A percentile compares a stretch with the other conserved stretches of the same genome.
Conservation (phyloP, 2,797 vertebrate species). For the Labeo calbasu region DNA sequence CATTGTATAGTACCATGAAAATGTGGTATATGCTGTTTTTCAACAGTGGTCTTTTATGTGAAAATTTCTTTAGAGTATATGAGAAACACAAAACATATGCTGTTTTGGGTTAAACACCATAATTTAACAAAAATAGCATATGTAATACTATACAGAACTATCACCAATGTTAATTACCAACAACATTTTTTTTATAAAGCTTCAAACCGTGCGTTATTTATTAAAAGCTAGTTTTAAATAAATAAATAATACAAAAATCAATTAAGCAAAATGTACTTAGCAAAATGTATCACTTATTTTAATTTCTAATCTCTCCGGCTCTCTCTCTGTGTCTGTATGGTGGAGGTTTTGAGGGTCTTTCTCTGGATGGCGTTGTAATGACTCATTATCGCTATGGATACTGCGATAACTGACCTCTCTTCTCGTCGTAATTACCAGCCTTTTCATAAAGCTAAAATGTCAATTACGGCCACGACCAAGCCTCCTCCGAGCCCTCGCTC, state of each 20-base stretch:
- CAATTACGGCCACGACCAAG: conserved; percentile 40
- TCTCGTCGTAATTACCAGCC: conserved; percentile 52
- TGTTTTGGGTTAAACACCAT: not conserved
- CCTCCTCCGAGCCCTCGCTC: conserved; percentile 21
- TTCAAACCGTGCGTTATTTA: not conserved
- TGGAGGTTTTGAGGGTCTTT: conserved; percentile 11
- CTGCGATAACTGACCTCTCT: conserved; percentile 50
- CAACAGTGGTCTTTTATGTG: too few relatives aligned
- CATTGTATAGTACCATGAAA: not conserved
- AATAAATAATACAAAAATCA: not conserved
- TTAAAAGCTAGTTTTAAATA: not conserved
- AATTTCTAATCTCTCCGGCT: not conserved
- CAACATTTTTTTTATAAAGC: not conserved
- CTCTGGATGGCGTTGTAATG: conserved; percentile 8
- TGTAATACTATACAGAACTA: not conserved
- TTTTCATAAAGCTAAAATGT: conserved; percentile 62
- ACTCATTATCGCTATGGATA: conserved; percentile 53
- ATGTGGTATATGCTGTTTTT: not conserved
- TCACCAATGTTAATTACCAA: not conserved
- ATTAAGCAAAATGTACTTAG: not conserved
- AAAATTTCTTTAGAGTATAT: not conserved
- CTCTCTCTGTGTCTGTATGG: conserved; percentile 17
- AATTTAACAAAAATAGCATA: not conserved
- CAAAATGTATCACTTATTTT: not conserved
- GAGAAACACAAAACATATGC: not conserved